Percentiles rank a stretch among this genome's conserved stretches.
phyloP scores from a whole-genome alignment of 1,140 invertebrate species.

The Helicorthomorpha holstii region DNA sequence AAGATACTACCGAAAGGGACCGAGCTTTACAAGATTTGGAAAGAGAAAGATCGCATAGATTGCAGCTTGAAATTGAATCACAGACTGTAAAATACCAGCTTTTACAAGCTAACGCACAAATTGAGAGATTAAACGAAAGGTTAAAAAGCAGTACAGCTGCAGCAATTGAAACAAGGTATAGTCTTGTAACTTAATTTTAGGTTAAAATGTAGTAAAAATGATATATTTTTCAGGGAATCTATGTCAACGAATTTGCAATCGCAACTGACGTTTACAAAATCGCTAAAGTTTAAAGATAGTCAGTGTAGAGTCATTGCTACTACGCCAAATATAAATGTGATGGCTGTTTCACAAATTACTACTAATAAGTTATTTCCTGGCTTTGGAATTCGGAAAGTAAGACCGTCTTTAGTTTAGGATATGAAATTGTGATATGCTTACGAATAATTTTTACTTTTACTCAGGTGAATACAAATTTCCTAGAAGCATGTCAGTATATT shows the following conservation, averaged over 20 bases:
- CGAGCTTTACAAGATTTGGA: slow-evolving; percentile 33
- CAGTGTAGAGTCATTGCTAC: slow-evolving; percentile 61
- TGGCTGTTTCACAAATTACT: slow-evolving; percentile 54
- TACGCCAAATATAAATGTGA: slow-evolving; percentile 36
- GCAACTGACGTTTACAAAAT: not conserved
- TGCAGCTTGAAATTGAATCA: slow-evolving; percentile 31
- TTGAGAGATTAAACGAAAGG: too few relatives aligned
- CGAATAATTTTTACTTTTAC: slow-evolving; percentile 4
- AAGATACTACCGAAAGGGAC: slow-evolving; percentile 48
- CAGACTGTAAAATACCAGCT: slow-evolving; percentile 11
- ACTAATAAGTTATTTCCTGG: slow-evolving; percentile 44
- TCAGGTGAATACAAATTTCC: slow-evolving; percentile 40
- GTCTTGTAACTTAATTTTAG: too few relatives aligned
- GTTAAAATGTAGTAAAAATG: too few relatives aligned
- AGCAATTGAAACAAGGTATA: too few relatives aligned
- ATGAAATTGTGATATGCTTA: not conserved
- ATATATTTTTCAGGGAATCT: too few relatives aligned
- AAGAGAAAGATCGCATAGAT: slow-evolving; percentile 24
- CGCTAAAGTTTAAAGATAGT: slow-evolving; percentile 35
- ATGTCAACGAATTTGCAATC: not conserved
- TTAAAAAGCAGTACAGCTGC: too few relatives aligned
- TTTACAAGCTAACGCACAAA: too few relatives aligned
- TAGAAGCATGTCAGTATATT: slow-evolving; percentile 19
- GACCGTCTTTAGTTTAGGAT: not conserved
- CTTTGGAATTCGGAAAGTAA: slow-evolving; percentile 51